Evolutionary conservation across 2,797 vertebrate genomes (phyloP), one percentile per base, ranked within the genome.

Genomic region (Rhinichthys osculus): DNA sequence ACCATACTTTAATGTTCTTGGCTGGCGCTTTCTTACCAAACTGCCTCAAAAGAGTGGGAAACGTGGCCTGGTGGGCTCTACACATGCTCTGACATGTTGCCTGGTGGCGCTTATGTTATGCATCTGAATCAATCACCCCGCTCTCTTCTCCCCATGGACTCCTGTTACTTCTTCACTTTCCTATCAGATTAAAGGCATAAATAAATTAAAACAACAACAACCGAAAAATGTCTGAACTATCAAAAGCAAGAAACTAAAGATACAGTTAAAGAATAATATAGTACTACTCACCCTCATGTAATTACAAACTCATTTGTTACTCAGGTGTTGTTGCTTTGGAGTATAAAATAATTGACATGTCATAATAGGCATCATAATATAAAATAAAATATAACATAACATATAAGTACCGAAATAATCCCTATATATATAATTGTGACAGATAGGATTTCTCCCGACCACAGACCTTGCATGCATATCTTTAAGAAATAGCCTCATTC

Each of bases 61-160:
- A 66, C 78, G 38, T 66, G 62, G 42, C 54, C 76, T 42, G 54
- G 54, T 78, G 54, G 62, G 16, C 40, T 80, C 50, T 38, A 38
- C 74, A n/a, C 50, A 77, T 57, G 50, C 50, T 38, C 42, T 50
- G 78, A 80, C 78, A 47, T 35, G 78, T 30, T 67, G 38, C 42
- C 30, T 67, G 7, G 40, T 80, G 62, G 76, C 2, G 38, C 76
- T 78, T 42, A 62, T 62, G 76, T 27, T 62, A 19, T 42, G 14
- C 54, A 7, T 62, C 40, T 78, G 35, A 78, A 42, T 62, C 52
- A 38, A 62, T 78, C 35, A 42, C 7, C n/a, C 38, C 14, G 5
- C 76, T 42, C 76, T 35, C 17, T 78, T 78, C 76, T 62, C 38
- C 14, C 76, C 76, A 62, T 62, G 76, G 38, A 78, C 76, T 78